Evolutionary conservation across 2,888 invertebrate species (phyloP).

Genomic region (Drosophila mimica): DNA sequence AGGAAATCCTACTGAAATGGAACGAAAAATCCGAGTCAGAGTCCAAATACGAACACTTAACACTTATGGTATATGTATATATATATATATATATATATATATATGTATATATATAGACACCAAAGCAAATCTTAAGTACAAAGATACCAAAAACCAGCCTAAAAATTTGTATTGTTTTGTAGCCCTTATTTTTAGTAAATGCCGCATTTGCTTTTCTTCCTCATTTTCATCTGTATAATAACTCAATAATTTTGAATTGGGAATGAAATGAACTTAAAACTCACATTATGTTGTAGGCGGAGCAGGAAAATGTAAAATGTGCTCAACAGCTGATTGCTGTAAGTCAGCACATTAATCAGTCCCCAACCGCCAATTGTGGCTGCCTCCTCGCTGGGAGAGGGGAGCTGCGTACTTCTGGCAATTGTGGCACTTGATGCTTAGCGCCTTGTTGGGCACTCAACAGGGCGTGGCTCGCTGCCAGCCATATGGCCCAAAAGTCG

Average conservation of each 20-base stretch:
- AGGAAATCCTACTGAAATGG: too few species aligned
- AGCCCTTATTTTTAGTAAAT: too few species aligned
- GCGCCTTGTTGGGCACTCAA: constrained; percentile 78
- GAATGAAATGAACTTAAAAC: not conserved
- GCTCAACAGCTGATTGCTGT: constrained; percentile 1
- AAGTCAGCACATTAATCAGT: not conserved
- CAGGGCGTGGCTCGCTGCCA: constrained; percentile 58
- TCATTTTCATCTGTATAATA: not conserved
- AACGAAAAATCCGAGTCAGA: not conserved
- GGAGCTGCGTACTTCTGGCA: constrained; percentile 41
- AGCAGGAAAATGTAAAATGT: not conserved
- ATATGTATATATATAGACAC: too few species aligned
- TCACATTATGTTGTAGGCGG: not conserved
- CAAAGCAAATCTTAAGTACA: not conserved
- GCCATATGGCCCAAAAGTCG: constrained; percentile 44
- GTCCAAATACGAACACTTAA: too few species aligned
- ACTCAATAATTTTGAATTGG: not conserved
- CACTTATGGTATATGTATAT: too few species aligned
- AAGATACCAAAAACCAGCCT: not conserved
- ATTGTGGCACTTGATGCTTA: constrained; percentile 78
- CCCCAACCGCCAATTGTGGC: not conserved
- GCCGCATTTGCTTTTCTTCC: not conserved
- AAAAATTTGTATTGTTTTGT: not conserved
- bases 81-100: too few species aligned
- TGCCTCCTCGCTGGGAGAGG: constrained; percentile 6